A percentile compares a stretch with the other conserved stretches of the same genome.
These are phyloP conservation scores for Gasterosteus aculeatus DNA, from an alignment of 2,113 vertebrate genomes.

Conservation along the genomic window DNA sequence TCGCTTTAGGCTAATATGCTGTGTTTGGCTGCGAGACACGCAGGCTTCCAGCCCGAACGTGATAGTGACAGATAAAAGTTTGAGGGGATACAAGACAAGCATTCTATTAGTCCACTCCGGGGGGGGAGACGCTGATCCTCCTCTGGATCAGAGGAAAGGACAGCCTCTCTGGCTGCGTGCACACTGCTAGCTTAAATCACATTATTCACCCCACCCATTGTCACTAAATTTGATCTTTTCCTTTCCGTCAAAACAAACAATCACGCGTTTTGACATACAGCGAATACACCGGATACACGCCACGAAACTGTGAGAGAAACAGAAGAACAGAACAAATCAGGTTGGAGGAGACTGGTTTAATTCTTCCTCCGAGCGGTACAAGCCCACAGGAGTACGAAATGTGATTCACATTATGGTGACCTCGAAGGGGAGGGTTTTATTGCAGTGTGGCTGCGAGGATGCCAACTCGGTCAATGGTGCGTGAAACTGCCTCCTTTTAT, in stretches of 20 bases:
- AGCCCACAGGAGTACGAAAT: constrained; percentile 56
- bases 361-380: constrained; percentile 44
- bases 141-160: constrained; percentile 68
- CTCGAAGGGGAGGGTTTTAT: constrained; percentile 65
- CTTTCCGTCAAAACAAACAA: constrained; percentile 59
- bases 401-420: constrained; percentile 69
- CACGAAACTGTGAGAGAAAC: not conserved
- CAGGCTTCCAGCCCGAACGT: constrained; percentile 44
- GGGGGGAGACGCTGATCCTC: constrained; percentile 52
- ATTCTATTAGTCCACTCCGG: constrained; percentile 64
- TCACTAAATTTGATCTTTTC: constrained; percentile 60
- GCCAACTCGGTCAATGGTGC: constrained; percentile 77
- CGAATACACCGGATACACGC: constrained; percentile 30
- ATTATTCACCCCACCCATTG: constrained; percentile 65
- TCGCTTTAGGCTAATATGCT: constrained; percentile 39
- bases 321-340: constrained; percentile 9
- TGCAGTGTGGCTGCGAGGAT: constrained; percentile 65
- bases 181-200: constrained; percentile 52
- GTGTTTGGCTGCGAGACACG: constrained; percentile 48
- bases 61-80: constrained; percentile 68
- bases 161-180: constrained; percentile 44
- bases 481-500: constrained; percentile 78
- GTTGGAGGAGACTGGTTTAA: constrained; percentile 26
- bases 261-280: constrained; percentile 35
- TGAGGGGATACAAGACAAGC: constrained; percentile 67